Conservation (phyloP, 2,888 invertebrate genomes). For the Drosophila hamatofila region DNA sequence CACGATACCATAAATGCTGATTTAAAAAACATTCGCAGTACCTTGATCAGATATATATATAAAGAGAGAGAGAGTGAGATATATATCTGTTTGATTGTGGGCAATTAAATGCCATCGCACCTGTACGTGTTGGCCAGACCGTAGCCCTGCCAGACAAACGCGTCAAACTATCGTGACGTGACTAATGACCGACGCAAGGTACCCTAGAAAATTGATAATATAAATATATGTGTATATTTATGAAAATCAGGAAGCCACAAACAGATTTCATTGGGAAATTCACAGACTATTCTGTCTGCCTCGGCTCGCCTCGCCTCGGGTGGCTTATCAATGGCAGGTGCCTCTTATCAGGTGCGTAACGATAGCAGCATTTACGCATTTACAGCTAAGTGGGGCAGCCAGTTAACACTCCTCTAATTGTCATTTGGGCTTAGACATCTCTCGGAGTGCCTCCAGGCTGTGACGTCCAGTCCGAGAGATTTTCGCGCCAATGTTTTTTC, state of each 20-base stretch:
- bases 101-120: slow-evolving; percentile 53
- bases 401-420: neutral
- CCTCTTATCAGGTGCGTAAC: slow-evolving; percentile 25
- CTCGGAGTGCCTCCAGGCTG: neutral
- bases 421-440: neutral
- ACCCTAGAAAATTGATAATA: slow-evolving; percentile 30
- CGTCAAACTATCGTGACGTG: slow-evolving; percentile 22
- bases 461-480: neutral
- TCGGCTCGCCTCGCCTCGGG: neutral
- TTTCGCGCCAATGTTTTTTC: neutral
- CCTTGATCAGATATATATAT: slow-evolving; percentile 18
- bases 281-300: neutral
- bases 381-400: neutral
- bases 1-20: slow-evolving; percentile 61
- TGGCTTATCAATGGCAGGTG: slow-evolving; percentile 22
- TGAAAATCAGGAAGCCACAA: slow-evolving; percentile 2
- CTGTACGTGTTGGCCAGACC: slow-evolving; percentile 21
- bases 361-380: slow-evolving; percentile 17
- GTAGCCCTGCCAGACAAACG: slow-evolving; percentile 2
- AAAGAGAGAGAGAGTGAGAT: neutral
- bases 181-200: slow-evolving; percentile 12
- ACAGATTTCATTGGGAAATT: slow-evolving; percentile 28
- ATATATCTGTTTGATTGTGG: slow-evolving; percentile 59
- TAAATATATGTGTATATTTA: neutral
- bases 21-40: slow-evolving; percentile 55